These are phyloP conservation scores for Chironomus tentans DNA, from an alignment of 2,888 invertebrate genomes.

Conservation along the genomic window DNA sequence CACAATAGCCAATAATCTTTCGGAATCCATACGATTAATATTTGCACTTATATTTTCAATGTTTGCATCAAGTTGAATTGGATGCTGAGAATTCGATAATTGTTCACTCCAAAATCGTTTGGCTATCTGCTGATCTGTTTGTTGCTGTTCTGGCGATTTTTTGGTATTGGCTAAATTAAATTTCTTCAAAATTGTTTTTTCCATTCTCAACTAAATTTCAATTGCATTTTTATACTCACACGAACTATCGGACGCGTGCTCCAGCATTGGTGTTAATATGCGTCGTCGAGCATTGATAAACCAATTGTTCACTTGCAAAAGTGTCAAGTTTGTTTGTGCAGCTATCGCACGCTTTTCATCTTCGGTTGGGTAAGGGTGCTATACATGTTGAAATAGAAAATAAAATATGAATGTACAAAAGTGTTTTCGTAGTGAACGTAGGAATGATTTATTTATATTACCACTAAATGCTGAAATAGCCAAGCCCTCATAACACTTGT, in stretches of 20 bases:
- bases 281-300: conserved; percentile 88
- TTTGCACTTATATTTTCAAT: conserved; percentile 32
- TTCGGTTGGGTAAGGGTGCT: conserved; percentile 94
- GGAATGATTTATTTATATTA: conserved; percentile 43
- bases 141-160: conserved; percentile 30
- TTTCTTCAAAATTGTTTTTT: background rate
- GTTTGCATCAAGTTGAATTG: conserved; percentile 30
- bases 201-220: background rate
- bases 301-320: conserved; percentile 83
- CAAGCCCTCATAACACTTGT: conserved; percentile 94
- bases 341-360: conserved; percentile 88
- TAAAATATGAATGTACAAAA: background rate
- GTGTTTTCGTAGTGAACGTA: background rate
- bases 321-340: conserved; percentile 76
- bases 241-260: conserved; percentile 39
- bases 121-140: conserved; percentile 19
- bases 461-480: conserved; percentile 94
- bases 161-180: conserved; percentile 24
- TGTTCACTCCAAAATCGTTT: conserved; percentile 30
- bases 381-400: conserved; percentile 32
- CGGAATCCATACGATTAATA: conserved; percentile 30
- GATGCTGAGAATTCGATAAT: conserved; percentile 25
- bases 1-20: conserved; percentile 27
- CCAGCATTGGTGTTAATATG: conserved; percentile 87
- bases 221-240: conserved; percentile 2